Evolutionary conservation across 1,140 invertebrate genomes (phyloP).

Genomic region (Cydia splendana): DNA sequence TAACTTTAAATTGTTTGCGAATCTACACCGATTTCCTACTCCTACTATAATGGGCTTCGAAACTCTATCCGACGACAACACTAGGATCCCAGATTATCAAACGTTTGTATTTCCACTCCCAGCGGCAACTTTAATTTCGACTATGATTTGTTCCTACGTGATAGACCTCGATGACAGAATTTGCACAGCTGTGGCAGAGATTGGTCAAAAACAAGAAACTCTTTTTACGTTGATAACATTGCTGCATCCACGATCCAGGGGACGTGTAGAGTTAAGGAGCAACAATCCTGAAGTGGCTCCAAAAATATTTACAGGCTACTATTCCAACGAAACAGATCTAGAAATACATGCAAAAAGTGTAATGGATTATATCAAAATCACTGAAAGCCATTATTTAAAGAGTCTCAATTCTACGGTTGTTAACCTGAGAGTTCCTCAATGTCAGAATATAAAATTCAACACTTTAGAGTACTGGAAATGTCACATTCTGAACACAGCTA

Average conservation of each 20-base stretch:
- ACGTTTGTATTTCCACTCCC: constrained; percentile 45
- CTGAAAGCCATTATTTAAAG: constrained; percentile 80
- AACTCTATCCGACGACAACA: constrained; percentile 39
- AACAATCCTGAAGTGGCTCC: constrained; percentile 92
- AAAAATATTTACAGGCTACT: constrained; percentile 93
- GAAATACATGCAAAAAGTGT: constrained; percentile 87
- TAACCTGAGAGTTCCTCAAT: constrained; percentile 64
- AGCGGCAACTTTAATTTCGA: constrained; percentile 77
- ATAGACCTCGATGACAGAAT: constrained; percentile 82
- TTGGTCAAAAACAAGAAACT: constrained; percentile 84
- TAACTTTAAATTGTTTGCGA: constrained; percentile 36
- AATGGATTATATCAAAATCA: constrained; percentile 81
- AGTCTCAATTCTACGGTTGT: constrained; percentile 68
- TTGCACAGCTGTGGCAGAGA: constrained; percentile 60
- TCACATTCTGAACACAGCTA: constrained; percentile 58
- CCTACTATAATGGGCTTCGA: constrained; percentile 40
- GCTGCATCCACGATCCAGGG: constrained; percentile 87
- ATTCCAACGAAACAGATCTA: constrained; percentile 87
- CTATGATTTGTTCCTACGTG: constrained; percentile 85
- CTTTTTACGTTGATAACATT: constrained; percentile 90
- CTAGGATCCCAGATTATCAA: constrained; percentile 45
- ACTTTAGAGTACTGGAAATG: constrained; percentile 84
- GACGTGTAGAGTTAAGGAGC: constrained; percentile 86
- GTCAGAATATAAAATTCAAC: constrained; percentile 81
- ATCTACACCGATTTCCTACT: constrained; percentile 37